Conservation (phyloP, 30 jellyfish, hydroid and myxozoan genomes). For the Pseudorhiza aurosa region DNA sequence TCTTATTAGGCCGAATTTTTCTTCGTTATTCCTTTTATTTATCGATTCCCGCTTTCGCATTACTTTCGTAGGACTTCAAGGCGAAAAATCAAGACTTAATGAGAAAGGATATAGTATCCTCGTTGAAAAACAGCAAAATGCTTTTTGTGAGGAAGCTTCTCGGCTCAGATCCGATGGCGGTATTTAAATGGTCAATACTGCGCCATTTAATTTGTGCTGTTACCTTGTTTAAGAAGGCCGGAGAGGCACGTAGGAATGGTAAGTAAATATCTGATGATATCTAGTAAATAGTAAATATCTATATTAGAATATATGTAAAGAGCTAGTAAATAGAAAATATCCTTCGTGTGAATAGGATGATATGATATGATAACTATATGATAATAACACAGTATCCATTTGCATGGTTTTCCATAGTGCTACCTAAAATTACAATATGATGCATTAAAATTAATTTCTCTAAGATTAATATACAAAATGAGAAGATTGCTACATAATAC, state of each 20-base stretch:
- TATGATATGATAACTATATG: too few relatives aligned
- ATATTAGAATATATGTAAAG: background rate
- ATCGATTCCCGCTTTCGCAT: too few relatives aligned
- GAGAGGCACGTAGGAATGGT: slow-evolving; percentile 85
- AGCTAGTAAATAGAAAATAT: background rate
- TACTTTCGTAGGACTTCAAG: slow-evolving; percentile 89
- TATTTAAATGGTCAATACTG: slow-evolving; percentile 79
- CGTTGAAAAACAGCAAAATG: slow-evolving; percentile 90
- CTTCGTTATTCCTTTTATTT: too few relatives aligned
- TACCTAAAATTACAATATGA: too few relatives aligned
- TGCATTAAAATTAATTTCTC: too few relatives aligned
- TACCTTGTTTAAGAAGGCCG: slow-evolving; percentile 77
- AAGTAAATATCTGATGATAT: background rate
- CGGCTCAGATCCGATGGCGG: slow-evolving; percentile 94
- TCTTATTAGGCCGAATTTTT: too few relatives aligned
- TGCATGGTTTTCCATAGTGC: too few relatives aligned
- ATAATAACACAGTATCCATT: too few relatives aligned
- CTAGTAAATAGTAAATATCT: background rate
- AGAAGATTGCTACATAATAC: too few relatives aligned
- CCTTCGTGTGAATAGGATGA: background rate
- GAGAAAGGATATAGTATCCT: slow-evolving; percentile 85
- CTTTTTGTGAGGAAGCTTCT: slow-evolving; percentile 86
- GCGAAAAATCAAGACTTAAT: slow-evolving; percentile 92
- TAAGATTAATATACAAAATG: too few relatives aligned
- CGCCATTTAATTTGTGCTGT: slow-evolving; percentile 87